phyloP scores from a whole-genome alignment of 2,797 vertebrate genomes.

The Myotis findleyi region DNA sequence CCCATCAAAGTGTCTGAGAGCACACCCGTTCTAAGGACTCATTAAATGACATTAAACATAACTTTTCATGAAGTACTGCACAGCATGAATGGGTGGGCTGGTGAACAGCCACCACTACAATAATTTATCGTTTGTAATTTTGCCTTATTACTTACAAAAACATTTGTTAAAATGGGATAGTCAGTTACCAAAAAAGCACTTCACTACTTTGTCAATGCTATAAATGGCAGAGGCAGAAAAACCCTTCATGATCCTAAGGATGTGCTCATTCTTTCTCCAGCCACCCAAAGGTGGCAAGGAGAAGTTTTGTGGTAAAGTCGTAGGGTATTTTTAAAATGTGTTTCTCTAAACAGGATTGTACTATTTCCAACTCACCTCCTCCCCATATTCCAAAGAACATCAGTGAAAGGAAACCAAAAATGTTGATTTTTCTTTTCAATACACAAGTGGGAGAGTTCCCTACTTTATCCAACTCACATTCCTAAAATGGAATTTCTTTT shows the following conservation, averaged over 20 bases:
- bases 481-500: slow-evolving; percentile 14
- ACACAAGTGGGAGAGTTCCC: not conserved
- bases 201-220: slow-evolving; percentile 65
- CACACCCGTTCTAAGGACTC: slow-evolving; percentile 80
- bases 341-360: slow-evolving; percentile 11
- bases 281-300: slow-evolving; percentile 33
- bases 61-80: slow-evolving; percentile 81
- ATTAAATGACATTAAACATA: slow-evolving; percentile 85
- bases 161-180: slow-evolving; percentile 69
- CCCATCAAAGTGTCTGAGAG: slow-evolving; percentile 84
- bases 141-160: slow-evolving; percentile 84
- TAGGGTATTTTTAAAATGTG: not conserved
- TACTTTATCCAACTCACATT: not conserved
- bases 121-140: slow-evolving; percentile 85
- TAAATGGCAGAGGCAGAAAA: slow-evolving; percentile 83
- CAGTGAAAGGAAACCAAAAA: slow-evolving; percentile 29
- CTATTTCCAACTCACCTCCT: slow-evolving; percentile 36
- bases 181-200: slow-evolving; percentile 68
- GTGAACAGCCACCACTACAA: slow-evolving; percentile 68
- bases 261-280: slow-evolving; percentile 54
- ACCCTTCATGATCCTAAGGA: slow-evolving; percentile 71
- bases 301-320: not conserved
- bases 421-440: not conserved
- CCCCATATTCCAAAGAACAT: slow-evolving; percentile 37
- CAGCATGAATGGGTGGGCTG: slow-evolving; percentile 72